Evolutionary conservation across 2,888 invertebrate species (phyloP).

Genomic region (Drosophila atripex): DNA sequence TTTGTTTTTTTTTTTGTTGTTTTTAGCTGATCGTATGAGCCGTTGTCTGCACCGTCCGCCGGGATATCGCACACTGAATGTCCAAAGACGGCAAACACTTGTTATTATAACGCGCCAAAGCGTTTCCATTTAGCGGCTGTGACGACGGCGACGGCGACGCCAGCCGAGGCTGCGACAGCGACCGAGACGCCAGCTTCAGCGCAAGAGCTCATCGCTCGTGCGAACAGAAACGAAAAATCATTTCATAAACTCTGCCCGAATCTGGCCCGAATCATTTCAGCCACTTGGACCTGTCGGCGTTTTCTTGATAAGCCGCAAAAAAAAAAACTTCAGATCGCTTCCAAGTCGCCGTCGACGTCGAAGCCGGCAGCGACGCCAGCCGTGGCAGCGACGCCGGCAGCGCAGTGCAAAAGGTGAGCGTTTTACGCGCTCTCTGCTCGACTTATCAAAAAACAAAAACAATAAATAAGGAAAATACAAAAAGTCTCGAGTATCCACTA

Average conservation of each 20-base stretch:
- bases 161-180: conserved; percentile 26
- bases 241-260: conserved; percentile 25
- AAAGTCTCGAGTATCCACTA: conserved; percentile 3
- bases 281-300: conserved; percentile 31
- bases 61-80: conserved; percentile 83
- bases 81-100: conserved; percentile 81
- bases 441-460: conserved; percentile 8
- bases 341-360: conserved; percentile 5
- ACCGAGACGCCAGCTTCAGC: conserved; percentile 9
- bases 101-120: conserved; percentile 82
- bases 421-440: conserved; percentile 18
- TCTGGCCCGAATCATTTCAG: conserved; percentile 63
- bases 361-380: conserved; percentile 1
- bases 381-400: conserved; percentile 14
- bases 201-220: conserved; percentile 21
- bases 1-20: too few relatives aligned
- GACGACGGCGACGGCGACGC: conserved; percentile 39
- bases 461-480: background rate
- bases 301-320: conserved; percentile 37
- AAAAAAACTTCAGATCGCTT: conserved; percentile 16
- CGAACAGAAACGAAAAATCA: conserved; percentile 4
- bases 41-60: conserved; percentile 81
- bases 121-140: conserved; percentile 64
- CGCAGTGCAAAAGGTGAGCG: conserved; percentile 28
- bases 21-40: conserved; percentile 33